Conservation (phyloP, 2,797 vertebrate species). For the Ctenopoma multispine region DNA sequence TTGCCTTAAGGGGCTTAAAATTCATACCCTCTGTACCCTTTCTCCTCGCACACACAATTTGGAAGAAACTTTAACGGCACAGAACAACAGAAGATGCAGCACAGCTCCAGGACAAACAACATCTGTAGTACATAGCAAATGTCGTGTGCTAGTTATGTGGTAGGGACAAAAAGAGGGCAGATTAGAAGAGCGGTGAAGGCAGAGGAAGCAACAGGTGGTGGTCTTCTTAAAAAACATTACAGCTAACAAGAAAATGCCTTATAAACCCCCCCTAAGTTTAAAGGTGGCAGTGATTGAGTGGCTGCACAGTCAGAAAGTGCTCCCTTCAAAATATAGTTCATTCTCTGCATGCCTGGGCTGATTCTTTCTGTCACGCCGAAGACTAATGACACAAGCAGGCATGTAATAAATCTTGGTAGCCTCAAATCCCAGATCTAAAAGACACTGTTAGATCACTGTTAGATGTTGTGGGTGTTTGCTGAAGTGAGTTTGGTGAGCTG, state of each 20-base stretch:
- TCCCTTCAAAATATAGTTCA: slow-evolving; percentile 70
- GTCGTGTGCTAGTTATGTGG: background rate
- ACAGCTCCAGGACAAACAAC: too few relatives aligned
- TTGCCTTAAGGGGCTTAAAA: too few relatives aligned
- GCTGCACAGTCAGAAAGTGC: slow-evolving; percentile 64
- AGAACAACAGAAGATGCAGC: too few relatives aligned
- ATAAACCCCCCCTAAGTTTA: slow-evolving; percentile 73
- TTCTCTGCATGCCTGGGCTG: slow-evolving; percentile 68
- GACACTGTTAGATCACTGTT: background rate
- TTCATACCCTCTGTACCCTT: too few relatives aligned
- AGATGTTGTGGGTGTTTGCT: background rate
- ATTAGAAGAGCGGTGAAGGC: slow-evolving; percentile 11
- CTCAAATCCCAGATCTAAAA: slow-evolving; percentile 33
- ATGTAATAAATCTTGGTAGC: slow-evolving; percentile 20
- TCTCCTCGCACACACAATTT: too few relatives aligned
- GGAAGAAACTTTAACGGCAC: too few relatives aligned
- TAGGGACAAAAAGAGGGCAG: slow-evolving; percentile 10
- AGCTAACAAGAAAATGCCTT: slow-evolving; percentile 46
- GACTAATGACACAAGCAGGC: slow-evolving; percentile 55
- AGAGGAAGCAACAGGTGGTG: slow-evolving; percentile 69
- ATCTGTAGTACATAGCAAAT: too few relatives aligned
- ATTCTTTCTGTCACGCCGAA: slow-evolving; percentile 53
- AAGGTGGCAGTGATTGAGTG: slow-evolving; percentile 80
- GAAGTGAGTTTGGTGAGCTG: slow-evolving; percentile 15
- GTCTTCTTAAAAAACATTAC: slow-evolving; percentile 39